phyloP scores from a whole-genome alignment of 2,113 vertebrate species.

The Myiozetetes cayanensis region DNA sequence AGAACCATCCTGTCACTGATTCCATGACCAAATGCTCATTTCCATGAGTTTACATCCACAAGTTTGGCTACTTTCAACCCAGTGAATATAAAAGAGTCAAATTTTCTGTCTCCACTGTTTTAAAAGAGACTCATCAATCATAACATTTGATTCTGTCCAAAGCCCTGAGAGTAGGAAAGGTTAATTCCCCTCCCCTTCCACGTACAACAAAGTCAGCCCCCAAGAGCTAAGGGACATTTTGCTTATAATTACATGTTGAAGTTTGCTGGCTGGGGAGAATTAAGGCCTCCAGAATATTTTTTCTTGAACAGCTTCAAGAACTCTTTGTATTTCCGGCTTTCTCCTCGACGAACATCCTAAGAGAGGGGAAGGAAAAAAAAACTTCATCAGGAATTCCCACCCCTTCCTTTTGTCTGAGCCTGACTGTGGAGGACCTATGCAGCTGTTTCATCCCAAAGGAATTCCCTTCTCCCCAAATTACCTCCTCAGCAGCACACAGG shows the following conservation, averaged over 20 bases:
- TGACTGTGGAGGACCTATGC: not conserved
- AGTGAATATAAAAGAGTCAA: not conserved
- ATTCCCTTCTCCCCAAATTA: not conserved
- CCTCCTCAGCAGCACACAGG: constrained; percentile 8
- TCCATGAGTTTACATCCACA: not conserved
- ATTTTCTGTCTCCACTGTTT: not conserved
- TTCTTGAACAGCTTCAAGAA: not conserved
- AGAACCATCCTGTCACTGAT: not conserved
- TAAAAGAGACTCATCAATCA: not conserved
- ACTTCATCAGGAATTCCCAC: not conserved
- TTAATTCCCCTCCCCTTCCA: not conserved
- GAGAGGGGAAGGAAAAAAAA: not conserved
- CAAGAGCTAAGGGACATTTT: not conserved
- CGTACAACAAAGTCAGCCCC: not conserved
- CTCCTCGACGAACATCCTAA: not conserved
- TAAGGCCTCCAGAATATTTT: not conserved
- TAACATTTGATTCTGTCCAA: not conserved
- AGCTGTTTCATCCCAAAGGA: not conserved
- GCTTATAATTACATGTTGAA: not conserved
- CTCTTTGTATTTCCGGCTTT: not conserved
- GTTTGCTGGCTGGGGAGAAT: not conserved
- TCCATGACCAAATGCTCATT: not conserved
- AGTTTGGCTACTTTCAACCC: not conserved
- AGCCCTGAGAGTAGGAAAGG: not conserved
- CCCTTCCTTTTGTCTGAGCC: not conserved